Evolutionary conservation across 2,888 invertebrate genomes (phyloP), one percentile per base, ranked within the genome.

Genomic region (Gymnocheta viridis): DNA sequence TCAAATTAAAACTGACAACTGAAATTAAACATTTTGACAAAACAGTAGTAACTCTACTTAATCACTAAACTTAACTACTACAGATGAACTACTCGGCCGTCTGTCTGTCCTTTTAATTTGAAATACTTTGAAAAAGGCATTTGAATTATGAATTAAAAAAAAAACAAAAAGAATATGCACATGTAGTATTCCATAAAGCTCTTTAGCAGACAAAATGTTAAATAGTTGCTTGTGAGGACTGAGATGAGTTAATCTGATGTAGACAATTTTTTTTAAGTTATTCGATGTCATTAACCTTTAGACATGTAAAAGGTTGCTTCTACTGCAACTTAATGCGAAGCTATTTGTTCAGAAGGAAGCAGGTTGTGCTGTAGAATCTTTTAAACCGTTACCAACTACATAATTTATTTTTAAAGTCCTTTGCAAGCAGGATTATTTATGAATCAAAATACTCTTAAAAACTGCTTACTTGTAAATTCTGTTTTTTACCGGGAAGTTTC

Each of bases 1-100:
- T 76, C 64, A 44, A 78, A 73, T 73, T 73, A 73, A 78, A 82
- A 47, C 51, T 62, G 72, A 82, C 78, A 82, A 66, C 60, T 72
- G 47, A 67, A 77, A 78, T 67, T 67, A 82, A 78, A 69, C 73
- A 69, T 69, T 76, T 54, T 66, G 82, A 82, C 66, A 60, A 78
- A 78, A 73, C 72, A 82, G 79, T 74, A 74, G 82, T 82, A 73
- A 32, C 51, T 64, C 56, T 56, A 70, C 56, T 64, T 64, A 62
- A 72, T 54, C 70, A 56, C 64, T 64, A 35, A 62, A 54, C 32
- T 35, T 67, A 76, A 74, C 24, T 35, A 35, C 17, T 38, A 17
- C 17, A 54, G 47, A 12, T 76, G 17, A 67, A 64, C 29, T n/a
- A 47, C 22, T 17, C 3, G 60, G 27, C 44, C 58, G n/a, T 70